Evolutionary conservation across 2,113 vertebrate species (phyloP), one percentile per base, ranked within the genome.

Genomic region (Cottus gobio): DNA sequence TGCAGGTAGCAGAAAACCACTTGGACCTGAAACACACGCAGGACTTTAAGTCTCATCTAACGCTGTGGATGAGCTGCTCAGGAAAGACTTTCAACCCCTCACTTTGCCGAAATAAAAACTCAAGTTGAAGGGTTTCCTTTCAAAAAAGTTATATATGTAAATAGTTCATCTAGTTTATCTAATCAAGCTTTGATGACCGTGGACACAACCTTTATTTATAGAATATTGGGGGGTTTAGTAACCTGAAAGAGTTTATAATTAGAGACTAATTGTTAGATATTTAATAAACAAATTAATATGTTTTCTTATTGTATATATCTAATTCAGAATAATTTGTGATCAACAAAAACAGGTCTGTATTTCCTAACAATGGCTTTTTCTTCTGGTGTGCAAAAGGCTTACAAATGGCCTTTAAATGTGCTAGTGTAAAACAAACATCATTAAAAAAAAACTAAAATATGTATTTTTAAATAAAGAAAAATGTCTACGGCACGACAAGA

Each of bases 1-100:
- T 93, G 92, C 80, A 96, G 93, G 85, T 93, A 96, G 67, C 70
- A 76, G 73, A 84, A 91, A 75, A 95, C 76, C 65, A 94, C 94
- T 64, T 95, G 95, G 71, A 94, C 94, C 95, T 95, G 83, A 75
- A 39, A 64, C 22, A 83, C 70, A 88, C 34, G 83, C 24, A 62
- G 28, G 48, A 52, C 22, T 34, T 22, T 5, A 42, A 70, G 15
- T 15, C 9, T 34, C 5, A 12, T 42, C 60, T 20, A 2, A 71
- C 22, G 28, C 66, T 52, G 13, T 4, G 3, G 30, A 12, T 15
- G 9, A 13, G 42, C 30, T 48, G 30, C 42, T 67, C 64, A 3
- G 15, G 42, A 22, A 66, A 52, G 20, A 48, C 28, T 34, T 16
- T 20, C 22, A 56, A 70, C 18, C 15, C 37, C 36, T 28, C 31